Evolutionary conservation across 2,888 invertebrate genomes (phyloP).

Genomic region (Abrostola triplasia): DNA sequence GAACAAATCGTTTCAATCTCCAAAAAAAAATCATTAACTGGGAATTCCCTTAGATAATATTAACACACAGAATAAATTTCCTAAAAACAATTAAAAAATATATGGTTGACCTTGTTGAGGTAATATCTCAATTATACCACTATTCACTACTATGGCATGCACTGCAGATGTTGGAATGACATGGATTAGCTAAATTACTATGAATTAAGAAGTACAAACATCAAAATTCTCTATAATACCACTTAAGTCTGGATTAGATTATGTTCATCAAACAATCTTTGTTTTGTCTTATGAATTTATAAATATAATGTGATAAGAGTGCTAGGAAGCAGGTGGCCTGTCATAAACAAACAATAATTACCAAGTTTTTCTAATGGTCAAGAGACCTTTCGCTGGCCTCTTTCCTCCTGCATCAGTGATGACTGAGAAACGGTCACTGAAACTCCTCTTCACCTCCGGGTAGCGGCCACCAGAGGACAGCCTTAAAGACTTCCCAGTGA

Average conservation of each 20-base stretch:
- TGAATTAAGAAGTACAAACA: background rate
- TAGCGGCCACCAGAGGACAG: conserved; percentile 73
- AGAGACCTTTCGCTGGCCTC: conserved; percentile 72
- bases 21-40: no score
- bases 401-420: conserved; percentile 77
- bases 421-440: conserved; percentile 83
- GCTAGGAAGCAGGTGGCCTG: background rate
- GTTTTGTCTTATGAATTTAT: no score
- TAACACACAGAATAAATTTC: no score
- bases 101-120: background rate
- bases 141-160: background rate
- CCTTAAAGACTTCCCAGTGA: conserved; percentile 75
- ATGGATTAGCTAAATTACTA: background rate
- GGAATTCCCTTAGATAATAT: no score
- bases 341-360: conserved; percentile 60
- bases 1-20: no score
- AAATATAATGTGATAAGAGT: background rate
- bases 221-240: background rate
- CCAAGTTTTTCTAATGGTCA: conserved; percentile 86
- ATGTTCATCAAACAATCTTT: background rate
- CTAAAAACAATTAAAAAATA: background rate
- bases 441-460: conserved; percentile 83
- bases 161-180: background rate
- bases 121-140: background rate
- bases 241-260: background rate